phyloP scores from a whole-genome alignment of 2,113 vertebrate genomes.

The Theristicus caerulescens region DNA sequence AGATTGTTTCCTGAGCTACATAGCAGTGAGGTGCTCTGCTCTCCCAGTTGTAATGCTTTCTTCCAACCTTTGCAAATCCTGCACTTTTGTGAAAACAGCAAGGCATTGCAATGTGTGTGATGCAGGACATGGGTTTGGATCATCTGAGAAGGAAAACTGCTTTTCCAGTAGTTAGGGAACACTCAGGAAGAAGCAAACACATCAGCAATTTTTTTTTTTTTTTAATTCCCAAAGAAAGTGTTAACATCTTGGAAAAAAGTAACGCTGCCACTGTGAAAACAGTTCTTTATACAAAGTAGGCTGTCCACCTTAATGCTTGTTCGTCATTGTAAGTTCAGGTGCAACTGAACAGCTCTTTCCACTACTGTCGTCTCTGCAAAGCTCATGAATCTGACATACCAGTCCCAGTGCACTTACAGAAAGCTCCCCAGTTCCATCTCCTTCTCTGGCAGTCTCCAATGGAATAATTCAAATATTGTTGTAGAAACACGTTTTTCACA shows the following conservation, averaged over 20 bases:
- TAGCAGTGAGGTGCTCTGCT: not conserved
- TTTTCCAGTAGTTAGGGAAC: not conserved
- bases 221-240: not conserved
- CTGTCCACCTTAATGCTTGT: not conserved
- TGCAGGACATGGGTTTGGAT: not conserved
- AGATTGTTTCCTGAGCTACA: not conserved
- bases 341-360: not conserved
- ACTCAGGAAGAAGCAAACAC: not conserved
- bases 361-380: not conserved
- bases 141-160: not conserved
- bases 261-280: not conserved
- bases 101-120: accelerated
- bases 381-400: not conserved
- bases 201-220: not conserved
- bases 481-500: not conserved
- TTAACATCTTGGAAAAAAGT: not conserved
- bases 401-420: not conserved
- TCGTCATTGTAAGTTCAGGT: not conserved
- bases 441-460: not conserved
- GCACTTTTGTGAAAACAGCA: not conserved
- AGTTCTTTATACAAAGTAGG: not conserved
- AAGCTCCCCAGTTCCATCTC: not conserved
- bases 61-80: not conserved
- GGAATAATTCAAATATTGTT: not conserved
- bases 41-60: not conserved